A percentile compares a stretch with the other conserved stretches of the same genome.
Evolutionary conservation across 2,797 vertebrate species (phyloP).

Genomic region (Petrocephalus schoutedeni): DNA sequence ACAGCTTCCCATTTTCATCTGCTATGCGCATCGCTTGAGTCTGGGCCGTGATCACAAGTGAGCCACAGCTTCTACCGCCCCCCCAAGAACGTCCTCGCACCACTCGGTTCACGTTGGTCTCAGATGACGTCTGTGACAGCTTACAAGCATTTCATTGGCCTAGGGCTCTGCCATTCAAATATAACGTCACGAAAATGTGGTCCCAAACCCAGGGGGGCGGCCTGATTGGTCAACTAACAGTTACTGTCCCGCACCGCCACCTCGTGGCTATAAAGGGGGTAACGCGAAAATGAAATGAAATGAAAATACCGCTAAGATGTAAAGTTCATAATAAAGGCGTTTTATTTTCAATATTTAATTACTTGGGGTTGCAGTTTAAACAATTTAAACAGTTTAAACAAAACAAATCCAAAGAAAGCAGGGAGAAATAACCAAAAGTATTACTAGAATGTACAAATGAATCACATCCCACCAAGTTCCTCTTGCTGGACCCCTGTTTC

Average conservation of each 20-base stretch:
- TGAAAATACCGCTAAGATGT: neutral
- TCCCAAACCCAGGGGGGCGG: neutral
- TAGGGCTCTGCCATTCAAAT: neutral
- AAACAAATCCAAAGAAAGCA: slow-evolving; percentile 46
- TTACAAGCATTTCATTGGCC: neutral
- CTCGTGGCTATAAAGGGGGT: neutral
- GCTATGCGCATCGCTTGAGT: neutral
- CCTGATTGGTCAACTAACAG: neutral
- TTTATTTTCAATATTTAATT: slow-evolving; percentile 63
- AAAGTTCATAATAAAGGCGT: slow-evolving; percentile 51
- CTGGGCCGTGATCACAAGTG: neutral
- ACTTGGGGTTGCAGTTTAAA: slow-evolving; percentile 49
- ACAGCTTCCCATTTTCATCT: neutral
- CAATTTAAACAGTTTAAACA: slow-evolving; percentile 33
- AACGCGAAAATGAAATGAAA: neutral
- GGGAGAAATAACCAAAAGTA: slow-evolving; percentile 56
- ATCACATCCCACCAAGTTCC: slow-evolving; percentile 34
- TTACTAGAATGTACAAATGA: slow-evolving; percentile 75
- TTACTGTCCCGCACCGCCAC: neutral
- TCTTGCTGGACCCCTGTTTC: slow-evolving; percentile 25
- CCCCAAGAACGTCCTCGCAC: neutral
- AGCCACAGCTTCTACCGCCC: neutral
- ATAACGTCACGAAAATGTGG: neutral
- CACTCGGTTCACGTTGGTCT: neutral
- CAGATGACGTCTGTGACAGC: neutral